Conservation (phyloP, 2,888 invertebrate genomes). For the Unio delphinus region DNA sequence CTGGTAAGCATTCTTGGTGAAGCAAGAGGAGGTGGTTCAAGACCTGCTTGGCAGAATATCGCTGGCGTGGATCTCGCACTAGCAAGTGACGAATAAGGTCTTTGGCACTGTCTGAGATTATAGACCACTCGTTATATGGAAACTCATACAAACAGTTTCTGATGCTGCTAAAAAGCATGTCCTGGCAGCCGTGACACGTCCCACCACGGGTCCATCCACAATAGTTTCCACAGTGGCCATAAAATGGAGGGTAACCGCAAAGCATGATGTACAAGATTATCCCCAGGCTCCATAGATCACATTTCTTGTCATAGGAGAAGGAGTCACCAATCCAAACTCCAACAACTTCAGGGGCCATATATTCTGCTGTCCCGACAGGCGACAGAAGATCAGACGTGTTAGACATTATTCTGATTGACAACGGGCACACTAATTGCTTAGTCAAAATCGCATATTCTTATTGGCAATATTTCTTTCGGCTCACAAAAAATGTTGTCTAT, state of each 20-base stretch:
- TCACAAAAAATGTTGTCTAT: conserved; percentile 99
- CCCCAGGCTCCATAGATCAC: no score
- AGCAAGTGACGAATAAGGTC: conserved; percentile 90
- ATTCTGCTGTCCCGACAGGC: no score
- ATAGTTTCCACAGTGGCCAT: conserved; percentile 92
- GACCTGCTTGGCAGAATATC: conserved; percentile 89
- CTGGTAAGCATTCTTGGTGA: no score
- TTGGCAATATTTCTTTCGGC: conserved; percentile 86
- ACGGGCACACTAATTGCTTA: no score
- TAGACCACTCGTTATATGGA: conserved; percentile 89
- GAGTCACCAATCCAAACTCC: no score
- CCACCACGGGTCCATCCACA: conserved; percentile 98
- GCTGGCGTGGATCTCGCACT: conserved; percentile 88
- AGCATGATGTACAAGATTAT: conserved; percentile 92
- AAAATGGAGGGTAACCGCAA: conserved; percentile 98
- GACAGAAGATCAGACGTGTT: no score
- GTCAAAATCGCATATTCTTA: conserved; percentile 98
- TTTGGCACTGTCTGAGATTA: conserved; percentile 91
- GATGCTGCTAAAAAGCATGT: conserved; percentile 91
- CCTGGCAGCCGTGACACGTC: conserved; percentile 86
- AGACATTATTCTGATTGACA: no score
- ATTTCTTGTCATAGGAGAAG: no score
- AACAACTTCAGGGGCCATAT: no score
- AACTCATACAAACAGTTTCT: conserved; percentile 83
- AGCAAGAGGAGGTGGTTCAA: conserved; percentile 83